Conservation (phyloP, 2,797 vertebrate species). For the Neostethus bicornis region DNA sequence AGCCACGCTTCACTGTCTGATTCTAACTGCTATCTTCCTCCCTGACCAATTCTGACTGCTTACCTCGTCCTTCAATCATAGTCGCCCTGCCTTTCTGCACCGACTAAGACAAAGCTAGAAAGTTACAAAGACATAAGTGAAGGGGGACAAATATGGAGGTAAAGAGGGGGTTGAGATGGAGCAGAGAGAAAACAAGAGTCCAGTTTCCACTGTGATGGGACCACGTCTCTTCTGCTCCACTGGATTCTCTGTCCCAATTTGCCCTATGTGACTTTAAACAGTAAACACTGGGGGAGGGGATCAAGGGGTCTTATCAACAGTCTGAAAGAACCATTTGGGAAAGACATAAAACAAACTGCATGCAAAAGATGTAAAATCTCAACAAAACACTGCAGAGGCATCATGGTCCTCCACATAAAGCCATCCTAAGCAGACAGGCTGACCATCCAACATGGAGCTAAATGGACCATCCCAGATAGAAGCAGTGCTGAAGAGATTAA, state of each 20-base stretch:
- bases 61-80: constrained; percentile 74
- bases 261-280: constrained; percentile 75
- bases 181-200: constrained; percentile 43
- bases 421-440: constrained; percentile 61
- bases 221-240: constrained; percentile 79
- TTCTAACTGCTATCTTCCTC: constrained; percentile 70
- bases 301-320: constrained; percentile 15
- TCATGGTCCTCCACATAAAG: constrained; percentile 60
- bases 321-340: constrained; percentile 38
- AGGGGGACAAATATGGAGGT: constrained; percentile 35
- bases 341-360: constrained; percentile 49
- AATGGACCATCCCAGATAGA: constrained; percentile 72
- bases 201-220: constrained; percentile 56
- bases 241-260: constrained; percentile 78
- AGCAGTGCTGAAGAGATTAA: constrained; percentile 64
- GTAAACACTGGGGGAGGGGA: constrained; percentile 76
- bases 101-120: constrained; percentile 17
- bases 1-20: constrained; percentile 83
- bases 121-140: constrained; percentile 47
- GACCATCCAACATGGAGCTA: constrained; percentile 65
- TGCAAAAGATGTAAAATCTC: constrained; percentile 59
- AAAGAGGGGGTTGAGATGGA: constrained; percentile 29
- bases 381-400: constrained; percentile 41
- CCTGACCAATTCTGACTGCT: constrained; percentile 74
- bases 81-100: constrained; percentile 24